Evolutionary conservation across 2,888 invertebrate genomes (phyloP), one percentile per base, ranked within the genome.

Genomic region (Emmelina monodactyla): DNA sequence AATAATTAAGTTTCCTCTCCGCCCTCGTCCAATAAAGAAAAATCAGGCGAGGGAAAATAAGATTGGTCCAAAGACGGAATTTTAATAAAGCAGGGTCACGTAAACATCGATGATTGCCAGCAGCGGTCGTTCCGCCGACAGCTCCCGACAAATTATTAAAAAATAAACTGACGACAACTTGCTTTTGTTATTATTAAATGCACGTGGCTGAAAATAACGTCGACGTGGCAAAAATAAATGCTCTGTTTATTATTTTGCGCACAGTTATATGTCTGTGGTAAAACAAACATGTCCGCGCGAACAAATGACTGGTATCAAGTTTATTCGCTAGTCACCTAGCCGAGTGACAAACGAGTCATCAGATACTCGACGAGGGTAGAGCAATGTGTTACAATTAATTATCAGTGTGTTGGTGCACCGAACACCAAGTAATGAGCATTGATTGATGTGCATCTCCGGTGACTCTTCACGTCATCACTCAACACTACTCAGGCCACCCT

Each of bases 71-170:
- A 62, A 63, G 58, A 50, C 55, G 55, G 67, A 68, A 71, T 75
- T 75, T 75, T 75, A 73, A 73, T 75, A 75, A 70, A 66, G 60
- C 47, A 53, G 49, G 56, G 62, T 67, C 72, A 68, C 71, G 72
- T 71, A 71, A 69, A 70, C 71, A 69, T 61, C 63, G 68, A 4
- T 25, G 25, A 25, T 25, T 3, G 25, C 25, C 6, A 4, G 11
- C n/a, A 65, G 58, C 55, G 62, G 45, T 40, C 41, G 49, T 43
- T 40, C 32, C 30, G 31, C 32, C 16, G 28, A 32, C 37, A 35
- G 30, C 37, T 32, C 28, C 30, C 15, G 34, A 37, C 32, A 31
- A 32, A 35, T 22, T 39, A 35, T 41, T 36, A 43, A 41, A 41
- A 39, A 41, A 34, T 38, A 37, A 28, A 33, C 14, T 4, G 15